Evolutionary conservation across 1,140 invertebrate genomes (phyloP).

Genomic region (Magallana angulata): DNA sequence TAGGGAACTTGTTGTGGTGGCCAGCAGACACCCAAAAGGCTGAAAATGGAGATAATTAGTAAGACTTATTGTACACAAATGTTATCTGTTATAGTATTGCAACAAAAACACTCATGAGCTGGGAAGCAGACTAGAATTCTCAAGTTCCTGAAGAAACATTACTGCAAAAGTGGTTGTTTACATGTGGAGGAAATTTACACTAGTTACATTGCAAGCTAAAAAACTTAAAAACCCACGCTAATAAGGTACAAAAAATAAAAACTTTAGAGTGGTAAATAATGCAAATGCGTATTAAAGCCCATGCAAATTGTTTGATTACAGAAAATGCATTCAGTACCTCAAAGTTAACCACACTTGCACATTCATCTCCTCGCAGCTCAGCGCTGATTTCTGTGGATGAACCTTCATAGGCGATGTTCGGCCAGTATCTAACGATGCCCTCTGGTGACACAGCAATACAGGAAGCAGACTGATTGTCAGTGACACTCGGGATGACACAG

Average conservation of each 20-base stretch:
- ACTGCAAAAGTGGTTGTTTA: background rate
- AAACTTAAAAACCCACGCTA: background rate
- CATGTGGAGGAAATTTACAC: too few species aligned
- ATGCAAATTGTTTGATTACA: too few species aligned
- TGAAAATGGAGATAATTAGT: constrained; percentile 79
- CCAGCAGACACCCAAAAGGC: constrained; percentile 89
- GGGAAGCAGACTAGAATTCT: background rate
- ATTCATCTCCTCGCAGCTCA: constrained; percentile 89
- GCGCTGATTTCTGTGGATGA: constrained; percentile 90
- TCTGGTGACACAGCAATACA: constrained; percentile 94
- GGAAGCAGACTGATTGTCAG: constrained; percentile 87
- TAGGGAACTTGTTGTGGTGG: constrained; percentile 94
- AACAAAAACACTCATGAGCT: background rate
- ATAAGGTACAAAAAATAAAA: background rate
- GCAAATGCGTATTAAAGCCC: too few species aligned
- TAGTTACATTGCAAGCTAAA: too few species aligned
- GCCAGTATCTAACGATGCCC: constrained; percentile 94
- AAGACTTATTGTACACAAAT: too few species aligned
- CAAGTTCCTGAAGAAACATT: background rate
- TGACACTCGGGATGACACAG: constrained; percentile 85
- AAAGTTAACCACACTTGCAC: constrained; percentile 79
- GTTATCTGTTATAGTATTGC: background rate
- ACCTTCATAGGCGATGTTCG: constrained; percentile 92
- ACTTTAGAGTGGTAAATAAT: too few species aligned
- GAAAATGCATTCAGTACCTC: constrained; percentile 53